Evolutionary conservation across 2,113 vertebrate genomes (phyloP), one percentile per base, ranked within the genome.

Genomic region (Glareola pratincola): DNA sequence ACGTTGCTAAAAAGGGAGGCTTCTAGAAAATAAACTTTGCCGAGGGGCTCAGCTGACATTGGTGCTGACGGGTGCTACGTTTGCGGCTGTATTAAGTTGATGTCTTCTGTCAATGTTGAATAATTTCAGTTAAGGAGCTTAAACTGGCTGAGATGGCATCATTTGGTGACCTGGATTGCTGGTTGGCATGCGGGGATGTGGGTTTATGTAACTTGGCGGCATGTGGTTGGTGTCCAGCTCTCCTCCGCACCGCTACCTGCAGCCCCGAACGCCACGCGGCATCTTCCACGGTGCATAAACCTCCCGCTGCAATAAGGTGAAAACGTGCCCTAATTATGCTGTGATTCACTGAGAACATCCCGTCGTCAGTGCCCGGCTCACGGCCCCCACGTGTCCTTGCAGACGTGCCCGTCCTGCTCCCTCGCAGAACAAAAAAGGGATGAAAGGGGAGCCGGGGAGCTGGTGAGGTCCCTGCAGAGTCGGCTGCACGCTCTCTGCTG

Each of bases 201-300:
- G 57, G 27, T 90, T 93, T 90, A 43, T 68, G 75, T 80, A 84
- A 48, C 37, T 41, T 41, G 34, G 39, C 39, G 20, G 83, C 75
- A 17, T 19, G 72, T 69, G 64, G 69, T 43, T 15, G 34, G 63
- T 47, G 30, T 67, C 75, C 69, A 43, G 43, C 37, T 73, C 48
- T 54, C 36, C 69, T 88, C 73, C 18, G 10, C 37, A 34, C 39
- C 39, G 14, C 53, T 71, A n/a, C 47, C 85, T 29, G 41, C 53
- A 12, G 47, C 20, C 6, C 20, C 6, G 0, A 20, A 30, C 32
- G 10, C 32, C 23, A 2, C 0, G 1, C 45, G 5, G 24, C 12
- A 2, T 11, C 45, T 66, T 69, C 64, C 59, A 13, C 1, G 4
- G 50, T 10, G 26, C 37, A 1, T 20, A 15, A 63, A 30, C 4